A percentile compares a stretch with the other conserved stretches of the same genome.
Evolutionary conservation across 2,888 invertebrate genomes (phyloP).

Genomic region (Melinaea marsaeus): DNA sequence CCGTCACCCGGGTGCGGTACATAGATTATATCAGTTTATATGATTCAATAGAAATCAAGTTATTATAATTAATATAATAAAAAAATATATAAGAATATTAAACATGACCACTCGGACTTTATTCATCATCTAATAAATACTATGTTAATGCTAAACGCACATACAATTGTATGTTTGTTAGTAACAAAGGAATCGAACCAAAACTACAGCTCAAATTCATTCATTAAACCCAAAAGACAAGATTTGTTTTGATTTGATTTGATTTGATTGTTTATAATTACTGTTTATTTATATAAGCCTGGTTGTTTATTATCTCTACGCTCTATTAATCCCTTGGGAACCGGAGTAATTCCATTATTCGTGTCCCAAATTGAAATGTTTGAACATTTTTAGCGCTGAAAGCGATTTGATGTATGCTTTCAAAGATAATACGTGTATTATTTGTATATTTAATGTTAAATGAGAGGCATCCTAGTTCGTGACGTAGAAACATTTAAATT

Average conservation of each 20-base stretch:
- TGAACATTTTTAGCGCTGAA: neutral
- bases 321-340: neutral
- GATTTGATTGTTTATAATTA: neutral
- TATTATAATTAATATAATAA: slow-evolving; percentile 21
- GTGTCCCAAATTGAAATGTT: neutral
- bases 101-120: too few species aligned
- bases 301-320: neutral
- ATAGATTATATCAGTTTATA: slow-evolving; percentile 35
- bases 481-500: too few species aligned
- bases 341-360: neutral
- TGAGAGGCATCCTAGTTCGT: too few species aligned
- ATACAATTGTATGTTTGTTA: too few species aligned
- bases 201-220: too few species aligned
- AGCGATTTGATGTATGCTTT: neutral
- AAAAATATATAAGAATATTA: too few species aligned
- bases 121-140: too few species aligned
- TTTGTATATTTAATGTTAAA: too few species aligned
- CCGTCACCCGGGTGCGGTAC: slow-evolving; percentile 44
- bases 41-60: slow-evolving; percentile 19
- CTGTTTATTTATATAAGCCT: neutral
- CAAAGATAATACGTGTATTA: neutral
- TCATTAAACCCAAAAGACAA: too few species aligned
- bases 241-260: neutral
- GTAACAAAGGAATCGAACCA: too few species aligned
- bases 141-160: too few species aligned